Percentiles rank a stretch among this genome's conserved stretches.
phyloP scores from a whole-genome alignment of 30 jellyfish, hydroid and myxozoan genomes.

The Cassiopea andromeda region DNA sequence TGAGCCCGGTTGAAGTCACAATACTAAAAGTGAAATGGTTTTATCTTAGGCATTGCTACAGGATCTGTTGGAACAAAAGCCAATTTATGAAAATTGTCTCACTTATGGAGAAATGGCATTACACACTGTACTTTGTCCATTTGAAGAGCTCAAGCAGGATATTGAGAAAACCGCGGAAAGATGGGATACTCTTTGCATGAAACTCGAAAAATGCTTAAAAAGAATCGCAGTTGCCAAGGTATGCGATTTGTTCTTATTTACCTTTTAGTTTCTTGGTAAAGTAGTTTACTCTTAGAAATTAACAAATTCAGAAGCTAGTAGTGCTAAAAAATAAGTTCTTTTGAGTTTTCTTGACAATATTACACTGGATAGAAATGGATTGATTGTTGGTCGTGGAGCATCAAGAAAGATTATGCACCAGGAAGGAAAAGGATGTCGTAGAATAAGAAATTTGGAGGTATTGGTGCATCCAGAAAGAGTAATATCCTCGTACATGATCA shows the following conservation, averaged over 20 bases:
- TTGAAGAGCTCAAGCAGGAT: slow-evolving; percentile 46
- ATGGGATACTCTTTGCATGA: slow-evolving; percentile 81
- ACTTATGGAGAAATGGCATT: slow-evolving; percentile 77
- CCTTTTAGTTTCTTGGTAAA: neutral
- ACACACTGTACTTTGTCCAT: slow-evolving; percentile 39
- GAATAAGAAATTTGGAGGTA: too few species aligned
- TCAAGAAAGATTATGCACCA: too few species aligned
- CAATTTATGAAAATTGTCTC: slow-evolving; percentile 70
- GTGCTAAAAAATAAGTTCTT: too few species aligned
- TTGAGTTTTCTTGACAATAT: too few species aligned
- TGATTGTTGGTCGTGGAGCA: too few species aligned
- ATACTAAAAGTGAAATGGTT: neutral
- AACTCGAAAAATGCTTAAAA: slow-evolving; percentile 69
- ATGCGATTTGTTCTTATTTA: neutral
- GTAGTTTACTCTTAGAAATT: too few species aligned
- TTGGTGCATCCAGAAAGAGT: too few species aligned
- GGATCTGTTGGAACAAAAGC: slow-evolving; percentile 65
- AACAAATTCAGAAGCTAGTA: too few species aligned
- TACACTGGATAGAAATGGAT: too few species aligned
- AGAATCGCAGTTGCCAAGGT: slow-evolving; percentile 81
- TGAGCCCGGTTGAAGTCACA: neutral
- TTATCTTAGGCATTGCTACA: slow-evolving; percentile 61
- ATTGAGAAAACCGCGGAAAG: slow-evolving; percentile 45
- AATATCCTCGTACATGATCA: too few species aligned
- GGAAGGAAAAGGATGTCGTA: too few species aligned